A percentile compares a stretch with the other conserved stretches of the same genome.
phyloP scores from a whole-genome alignment of 2,113 vertebrate genomes.

The Petrocephalus microphthalmus region DNA sequence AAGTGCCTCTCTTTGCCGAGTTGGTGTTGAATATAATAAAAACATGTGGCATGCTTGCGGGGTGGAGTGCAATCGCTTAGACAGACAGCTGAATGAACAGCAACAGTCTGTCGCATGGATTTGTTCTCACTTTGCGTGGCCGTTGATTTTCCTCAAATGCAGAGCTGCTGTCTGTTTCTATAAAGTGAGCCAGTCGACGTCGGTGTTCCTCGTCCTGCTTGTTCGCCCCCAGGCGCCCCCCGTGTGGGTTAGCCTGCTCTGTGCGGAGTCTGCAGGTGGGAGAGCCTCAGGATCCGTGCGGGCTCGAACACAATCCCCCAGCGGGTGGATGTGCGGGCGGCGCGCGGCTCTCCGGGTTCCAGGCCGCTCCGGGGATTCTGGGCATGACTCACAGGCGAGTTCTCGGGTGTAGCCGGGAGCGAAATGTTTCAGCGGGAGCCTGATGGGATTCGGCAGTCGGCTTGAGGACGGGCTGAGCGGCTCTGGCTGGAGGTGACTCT shows the following conservation, averaged over 20 bases:
- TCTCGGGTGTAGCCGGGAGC: slow-evolving; percentile 70
- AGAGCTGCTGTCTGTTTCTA: slow-evolving; percentile 73
- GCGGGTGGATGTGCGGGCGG: slow-evolving; percentile 62
- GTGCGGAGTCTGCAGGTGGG: slow-evolving; percentile 80
- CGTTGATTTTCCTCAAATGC: slow-evolving; percentile 45
- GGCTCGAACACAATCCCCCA: slow-evolving; percentile 68
- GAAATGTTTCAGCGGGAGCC: slow-evolving; percentile 57
- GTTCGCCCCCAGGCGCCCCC: slow-evolving; percentile 51
- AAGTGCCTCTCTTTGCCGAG: neutral
- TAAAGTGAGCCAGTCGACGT: slow-evolving; percentile 73
- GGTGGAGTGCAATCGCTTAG: neutral
- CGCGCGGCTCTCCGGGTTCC: slow-evolving; percentile 58
- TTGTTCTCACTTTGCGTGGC: neutral
- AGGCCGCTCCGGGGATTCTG: slow-evolving; percentile 63
- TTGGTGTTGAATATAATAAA: neutral
- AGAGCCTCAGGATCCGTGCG: slow-evolving; percentile 65
- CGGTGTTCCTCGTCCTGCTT: slow-evolving; percentile 68
- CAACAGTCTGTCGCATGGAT: neutral
- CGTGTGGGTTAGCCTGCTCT: slow-evolving; percentile 85
- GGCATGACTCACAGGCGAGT: slow-evolving; percentile 65
- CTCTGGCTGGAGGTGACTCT: slow-evolving; percentile 51
- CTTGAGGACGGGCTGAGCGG: slow-evolving; percentile 35
- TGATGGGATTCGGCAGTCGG: slow-evolving; percentile 52
- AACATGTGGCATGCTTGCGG: neutral
- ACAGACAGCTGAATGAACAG: too few relatives aligned